Conservation (phyloP, 1,140 invertebrate genomes). For the Babylonia areolata region DNA sequence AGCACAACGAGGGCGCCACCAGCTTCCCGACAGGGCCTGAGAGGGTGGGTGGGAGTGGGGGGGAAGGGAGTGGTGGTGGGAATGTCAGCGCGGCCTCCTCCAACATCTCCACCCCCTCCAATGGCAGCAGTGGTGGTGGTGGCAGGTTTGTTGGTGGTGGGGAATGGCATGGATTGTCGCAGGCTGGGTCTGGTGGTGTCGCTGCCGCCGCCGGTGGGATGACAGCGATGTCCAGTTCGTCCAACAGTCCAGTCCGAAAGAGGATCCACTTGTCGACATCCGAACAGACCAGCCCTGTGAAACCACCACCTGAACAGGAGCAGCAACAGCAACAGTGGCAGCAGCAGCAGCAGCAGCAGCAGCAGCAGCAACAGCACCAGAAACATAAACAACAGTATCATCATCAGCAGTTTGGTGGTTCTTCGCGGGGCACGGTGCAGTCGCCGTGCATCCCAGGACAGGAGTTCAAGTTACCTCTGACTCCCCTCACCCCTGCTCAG, state of each 20-base stretch:
- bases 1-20: conserved; percentile 65
- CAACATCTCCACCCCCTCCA: conserved; percentile 38
- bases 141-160: neutral
- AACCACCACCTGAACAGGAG: too few relatives aligned
- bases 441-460: neutral
- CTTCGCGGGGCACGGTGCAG: neutral
- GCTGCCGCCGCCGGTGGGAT: conserved; percentile 27
- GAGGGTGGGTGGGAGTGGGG: conserved; percentile 50
- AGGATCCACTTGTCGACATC: conserved; percentile 66
- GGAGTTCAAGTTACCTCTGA: conserved; percentile 65
- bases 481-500: conserved; percentile 53
- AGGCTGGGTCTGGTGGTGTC: neutral
- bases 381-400: conserved; percentile 32
- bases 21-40: conserved; percentile 65
- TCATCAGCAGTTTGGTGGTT: neutral
- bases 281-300: conserved; percentile 56
- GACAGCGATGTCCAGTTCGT: conserved; percentile 53
- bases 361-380: conserved; percentile 53
- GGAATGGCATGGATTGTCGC: neutral
- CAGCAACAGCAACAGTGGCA: conserved; percentile 42
- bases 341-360: conserved; percentile 44
- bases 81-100: conserved; percentile 14
- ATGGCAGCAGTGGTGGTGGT: neutral
- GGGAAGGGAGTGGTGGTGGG: neutral
- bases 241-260: conserved; percentile 67